These are phyloP conservation scores for Amazonetta brasiliensis DNA, from an alignment of 2,797 vertebrate genomes.

Conservation along the genomic window DNA sequence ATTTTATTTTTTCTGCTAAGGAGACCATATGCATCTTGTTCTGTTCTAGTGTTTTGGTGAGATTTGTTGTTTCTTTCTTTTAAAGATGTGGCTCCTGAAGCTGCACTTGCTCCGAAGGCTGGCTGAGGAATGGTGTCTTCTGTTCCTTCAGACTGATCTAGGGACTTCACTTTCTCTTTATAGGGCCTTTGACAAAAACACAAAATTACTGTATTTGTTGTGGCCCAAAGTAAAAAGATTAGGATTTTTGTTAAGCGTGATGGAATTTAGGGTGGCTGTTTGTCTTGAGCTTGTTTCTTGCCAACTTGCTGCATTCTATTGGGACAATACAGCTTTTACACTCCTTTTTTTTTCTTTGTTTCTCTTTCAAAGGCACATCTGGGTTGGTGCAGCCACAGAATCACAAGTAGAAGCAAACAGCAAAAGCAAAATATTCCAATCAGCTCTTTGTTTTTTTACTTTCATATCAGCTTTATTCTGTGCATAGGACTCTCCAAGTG, in stretches of 20 bases:
- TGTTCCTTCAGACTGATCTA: background rate
- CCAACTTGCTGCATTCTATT: background rate
- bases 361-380: conserved; percentile 31
- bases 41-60: background rate
- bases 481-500: background rate
- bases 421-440: background rate
- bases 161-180: background rate
- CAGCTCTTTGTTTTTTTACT: background rate
- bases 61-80: background rate
- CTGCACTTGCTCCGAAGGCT: background rate
- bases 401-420: conserved; percentile 18
- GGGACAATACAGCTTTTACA: conserved; percentile 21
- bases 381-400: conserved; percentile 20
- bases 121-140: background rate
- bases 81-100: background rate
- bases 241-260: background rate
- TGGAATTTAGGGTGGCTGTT: background rate
- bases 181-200: background rate
- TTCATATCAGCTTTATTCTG: background rate
- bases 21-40: background rate
- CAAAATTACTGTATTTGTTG: background rate
- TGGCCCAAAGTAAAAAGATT: background rate
- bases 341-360: background rate
- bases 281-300: conserved; percentile 6
- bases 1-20: background rate